Evolutionary conservation across 2,113 vertebrate genomes (phyloP).

Genomic region (Thalassarche chlororhynchos): DNA sequence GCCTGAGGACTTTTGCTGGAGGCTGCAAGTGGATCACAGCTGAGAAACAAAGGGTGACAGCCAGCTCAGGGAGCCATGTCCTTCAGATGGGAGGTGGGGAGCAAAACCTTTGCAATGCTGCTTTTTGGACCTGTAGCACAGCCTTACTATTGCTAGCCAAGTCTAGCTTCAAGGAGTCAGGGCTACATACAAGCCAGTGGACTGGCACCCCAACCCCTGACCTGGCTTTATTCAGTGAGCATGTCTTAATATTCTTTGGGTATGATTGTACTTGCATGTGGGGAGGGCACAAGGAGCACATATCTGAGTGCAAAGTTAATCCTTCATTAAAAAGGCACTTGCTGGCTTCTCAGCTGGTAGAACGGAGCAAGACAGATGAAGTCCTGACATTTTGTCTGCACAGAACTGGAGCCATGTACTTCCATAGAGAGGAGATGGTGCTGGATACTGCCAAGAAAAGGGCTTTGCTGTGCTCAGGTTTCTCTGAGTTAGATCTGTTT

Average conservation of each 20-base stretch:
- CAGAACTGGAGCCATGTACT: not conserved
- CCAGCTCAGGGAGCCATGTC: not conserved
- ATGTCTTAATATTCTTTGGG: not conserved
- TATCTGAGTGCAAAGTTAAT: not conserved
- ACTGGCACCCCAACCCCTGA: not conserved
- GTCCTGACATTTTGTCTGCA: not conserved
- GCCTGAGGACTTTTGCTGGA: not conserved
- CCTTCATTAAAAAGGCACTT: not conserved
- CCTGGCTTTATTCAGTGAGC: not conserved
- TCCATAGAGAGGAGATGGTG: not conserved
- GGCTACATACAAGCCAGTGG: not conserved
- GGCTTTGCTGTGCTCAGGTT: not conserved
- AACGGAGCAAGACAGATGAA: not conserved
- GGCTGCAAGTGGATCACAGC: not conserved
- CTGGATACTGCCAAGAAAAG: not conserved
- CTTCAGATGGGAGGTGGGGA: not conserved
- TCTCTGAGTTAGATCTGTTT: not conserved
- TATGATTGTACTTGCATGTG: not conserved
- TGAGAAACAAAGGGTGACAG: not conserved
- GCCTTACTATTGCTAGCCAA: not conserved
- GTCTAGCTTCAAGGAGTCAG: not conserved
- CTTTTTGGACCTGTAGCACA: not conserved
- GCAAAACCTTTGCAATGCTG: not conserved
- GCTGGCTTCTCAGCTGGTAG: not conserved
- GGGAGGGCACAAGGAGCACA: not conserved